phyloP scores from a whole-genome alignment of 2,113 vertebrate species.

The Triplophysa dalaica region DNA sequence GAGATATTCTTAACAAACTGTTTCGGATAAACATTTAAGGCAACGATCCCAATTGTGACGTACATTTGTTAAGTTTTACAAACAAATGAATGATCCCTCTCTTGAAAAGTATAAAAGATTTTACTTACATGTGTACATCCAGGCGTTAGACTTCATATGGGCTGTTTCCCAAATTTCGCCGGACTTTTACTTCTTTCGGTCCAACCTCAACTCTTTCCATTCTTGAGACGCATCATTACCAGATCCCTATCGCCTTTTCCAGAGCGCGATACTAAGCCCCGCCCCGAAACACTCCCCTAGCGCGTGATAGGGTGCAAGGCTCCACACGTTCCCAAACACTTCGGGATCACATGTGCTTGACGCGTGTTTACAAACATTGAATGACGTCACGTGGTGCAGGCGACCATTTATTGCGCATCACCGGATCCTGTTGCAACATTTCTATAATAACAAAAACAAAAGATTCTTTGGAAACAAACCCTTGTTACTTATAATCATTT shows the following conservation, averaged over 20 bases:
- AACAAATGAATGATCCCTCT: neutral
- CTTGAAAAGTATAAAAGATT: neutral
- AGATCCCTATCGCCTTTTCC: constrained; percentile 73
- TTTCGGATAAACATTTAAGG: neutral
- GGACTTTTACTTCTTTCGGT: constrained; percentile 45
- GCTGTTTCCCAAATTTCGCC: neutral
- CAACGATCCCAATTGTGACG: neutral
- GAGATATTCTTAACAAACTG: neutral
- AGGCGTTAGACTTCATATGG: neutral
- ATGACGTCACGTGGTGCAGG: constrained; percentile 71
- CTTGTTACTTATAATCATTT: too few relatives aligned
- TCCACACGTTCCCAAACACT: constrained; percentile 59
- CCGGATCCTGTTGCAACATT: neutral
- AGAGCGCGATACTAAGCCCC: constrained; percentile 66
- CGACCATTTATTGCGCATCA: constrained; percentile 44
- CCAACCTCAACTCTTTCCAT: constrained; percentile 53
- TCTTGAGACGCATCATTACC: constrained; percentile 61
- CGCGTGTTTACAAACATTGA: constrained; percentile 84
- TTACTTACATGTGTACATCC: constrained; percentile 26
- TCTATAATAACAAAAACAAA: neutral
- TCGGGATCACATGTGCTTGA: constrained; percentile 77
- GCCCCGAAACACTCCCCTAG: constrained; percentile 75
- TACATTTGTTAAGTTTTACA: neutral
- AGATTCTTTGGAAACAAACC: neutral
- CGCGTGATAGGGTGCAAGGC: constrained; percentile 64